Evolutionary conservation across 2,797 vertebrate species (phyloP), one percentile per base, ranked within the genome.

Genomic region (Molossus molossus): DNA sequence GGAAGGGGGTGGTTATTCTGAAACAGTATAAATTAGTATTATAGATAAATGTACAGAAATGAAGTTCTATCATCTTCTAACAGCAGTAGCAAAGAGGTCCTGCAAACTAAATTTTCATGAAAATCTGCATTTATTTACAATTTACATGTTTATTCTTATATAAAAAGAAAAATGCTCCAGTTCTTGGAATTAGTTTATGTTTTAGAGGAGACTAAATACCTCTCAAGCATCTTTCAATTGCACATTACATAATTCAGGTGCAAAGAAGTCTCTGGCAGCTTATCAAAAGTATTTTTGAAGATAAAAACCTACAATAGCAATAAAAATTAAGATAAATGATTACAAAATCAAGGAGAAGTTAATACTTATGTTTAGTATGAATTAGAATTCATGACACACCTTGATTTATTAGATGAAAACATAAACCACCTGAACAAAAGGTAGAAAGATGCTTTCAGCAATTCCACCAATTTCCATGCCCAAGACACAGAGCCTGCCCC

Each of bases 141-240:
- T 69, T 6, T 50, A 33, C 25, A 75, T 33, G 14, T 77, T 72
- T 87, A 57, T 10, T 77, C 12, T 58, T 87, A 69, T 25, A 65
- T 57, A n/a, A 93, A 80, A 92, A 67, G 48, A 27, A 85, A 91
- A 92, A 60, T 37, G 25, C 18, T 50, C 10, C n/a, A 86, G n/a
- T 48, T 73, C 25, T 73, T 58, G 3, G 69, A 55, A 75, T 40
- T 81, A 73, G 58, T 91, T 94, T 62, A 58, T 37, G 3, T 79
- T 88, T 93, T 62, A 60, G 40, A 94, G 73, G 25, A 81, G 50
- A 88, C 45, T 81, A 95, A 96, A 89, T 87, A 40, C 45, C 57
- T 95, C 21, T 7, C 67, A 45, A 70, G 72, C 33, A 87, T 81
- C 33, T 91, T 89, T 60, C 83, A 92, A 57, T 9, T 69, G 62